Evolutionary conservation across 2,113 vertebrate species (phyloP).

Genomic region (Bathybates hornii): DNA sequence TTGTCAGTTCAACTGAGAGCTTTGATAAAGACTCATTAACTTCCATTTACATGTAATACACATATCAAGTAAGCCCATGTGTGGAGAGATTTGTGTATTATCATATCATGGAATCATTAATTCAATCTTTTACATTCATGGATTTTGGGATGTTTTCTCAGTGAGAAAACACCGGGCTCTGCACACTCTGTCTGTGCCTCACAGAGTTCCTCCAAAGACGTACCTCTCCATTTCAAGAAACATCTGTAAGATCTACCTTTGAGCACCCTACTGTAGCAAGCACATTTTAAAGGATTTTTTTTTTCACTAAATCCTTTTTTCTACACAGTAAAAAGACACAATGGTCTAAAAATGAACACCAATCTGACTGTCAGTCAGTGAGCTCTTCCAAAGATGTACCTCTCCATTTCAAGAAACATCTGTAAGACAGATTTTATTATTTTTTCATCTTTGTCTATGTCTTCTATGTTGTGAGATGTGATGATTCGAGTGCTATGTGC

Average conservation of each 20-base stretch:
- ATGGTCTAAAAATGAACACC: not conserved
- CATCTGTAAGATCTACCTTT: not conserved
- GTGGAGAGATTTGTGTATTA: not conserved
- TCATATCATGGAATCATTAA: not conserved
- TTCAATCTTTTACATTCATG: accelerated
- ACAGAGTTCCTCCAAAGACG: no score
- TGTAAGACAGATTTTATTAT: not conserved
- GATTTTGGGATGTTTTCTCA: not conserved
- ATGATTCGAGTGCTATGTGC: no score
- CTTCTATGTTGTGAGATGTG: no score
- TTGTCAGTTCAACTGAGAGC: not conserved
- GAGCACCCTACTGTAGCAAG: not conserved
- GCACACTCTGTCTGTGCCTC: no score
- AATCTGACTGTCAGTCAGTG: not conserved
- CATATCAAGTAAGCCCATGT: not conserved
- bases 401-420: not conserved
- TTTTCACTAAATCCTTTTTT: accelerated
- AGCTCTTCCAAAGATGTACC: not conserved
- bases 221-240: not conserved
- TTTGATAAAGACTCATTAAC: not conserved
- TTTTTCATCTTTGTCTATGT: no score
- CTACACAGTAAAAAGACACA: not conserved
- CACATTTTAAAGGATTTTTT: not conserved
- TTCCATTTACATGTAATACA: not conserved
- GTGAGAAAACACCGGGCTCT: no score